A percentile compares a stretch with the other conserved stretches of the same genome.
Conservation (phyloP, 2,888 invertebrate species). For the Gandaritis pyraliata region DNA sequence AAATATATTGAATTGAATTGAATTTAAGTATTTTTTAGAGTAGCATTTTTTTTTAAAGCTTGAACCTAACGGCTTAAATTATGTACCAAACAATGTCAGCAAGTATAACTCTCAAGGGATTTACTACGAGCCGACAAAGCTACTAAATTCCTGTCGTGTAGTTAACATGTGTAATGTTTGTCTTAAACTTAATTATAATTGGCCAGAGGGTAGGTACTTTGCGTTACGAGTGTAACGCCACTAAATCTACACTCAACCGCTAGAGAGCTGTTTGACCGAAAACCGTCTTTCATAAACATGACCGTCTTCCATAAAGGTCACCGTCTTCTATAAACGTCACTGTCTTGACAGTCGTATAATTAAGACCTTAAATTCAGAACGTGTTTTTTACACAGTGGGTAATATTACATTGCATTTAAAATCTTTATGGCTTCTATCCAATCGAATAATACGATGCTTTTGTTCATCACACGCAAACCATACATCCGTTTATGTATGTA, state of each 20-base stretch:
- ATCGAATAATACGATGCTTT: neutral
- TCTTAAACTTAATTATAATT: conserved; percentile 8
- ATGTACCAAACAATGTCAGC: neutral
- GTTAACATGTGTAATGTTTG: conserved; percentile 5
- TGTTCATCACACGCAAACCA: conserved; percentile 4
- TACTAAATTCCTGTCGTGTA: conserved; percentile 3
- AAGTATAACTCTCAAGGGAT: neutral
- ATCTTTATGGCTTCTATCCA: neutral
- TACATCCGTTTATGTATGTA: neutral
- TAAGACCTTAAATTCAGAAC: no score
- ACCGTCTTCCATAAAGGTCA: neutral
- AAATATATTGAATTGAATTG: no score
- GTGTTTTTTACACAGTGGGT: neutral
- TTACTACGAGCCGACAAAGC: conserved; percentile 3
- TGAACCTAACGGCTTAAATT: no score
- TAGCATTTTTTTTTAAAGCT: no score
- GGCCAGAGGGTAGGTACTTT: conserved; percentile 2
- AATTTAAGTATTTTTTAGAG: no score
- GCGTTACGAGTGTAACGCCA: conserved; percentile 1
- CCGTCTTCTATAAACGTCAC: neutral
- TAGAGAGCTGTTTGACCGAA: neutral
- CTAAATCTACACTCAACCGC: conserved; percentile 2
- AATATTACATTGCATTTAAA: neutral
- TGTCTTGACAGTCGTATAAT: no score
- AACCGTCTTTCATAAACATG: neutral